Evolutionary conservation across 1,140 invertebrate species (phyloP).

Genomic region (Drosophila kohkoa): DNA sequence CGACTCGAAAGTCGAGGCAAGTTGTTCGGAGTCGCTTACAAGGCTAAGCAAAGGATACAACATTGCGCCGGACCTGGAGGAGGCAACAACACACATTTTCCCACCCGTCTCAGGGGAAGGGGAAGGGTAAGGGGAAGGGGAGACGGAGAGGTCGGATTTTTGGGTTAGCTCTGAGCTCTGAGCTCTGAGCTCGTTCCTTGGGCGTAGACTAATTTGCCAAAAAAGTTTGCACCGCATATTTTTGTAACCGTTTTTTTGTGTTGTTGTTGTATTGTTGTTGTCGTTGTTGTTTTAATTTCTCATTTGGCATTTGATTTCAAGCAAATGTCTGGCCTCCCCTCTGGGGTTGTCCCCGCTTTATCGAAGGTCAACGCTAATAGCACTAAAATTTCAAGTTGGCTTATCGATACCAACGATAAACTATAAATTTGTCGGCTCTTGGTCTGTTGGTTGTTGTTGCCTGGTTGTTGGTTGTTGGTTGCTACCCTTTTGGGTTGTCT

Average conservation of each 20-base stretch:
- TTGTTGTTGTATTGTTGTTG: slow-evolving; percentile 27
- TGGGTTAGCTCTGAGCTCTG: slow-evolving; percentile 6
- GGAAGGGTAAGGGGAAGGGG: no score
- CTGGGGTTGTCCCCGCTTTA: not conserved
- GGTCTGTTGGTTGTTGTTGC: no score
- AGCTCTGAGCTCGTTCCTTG: slow-evolving; percentile 17
- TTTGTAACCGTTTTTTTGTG: slow-evolving; percentile 73
- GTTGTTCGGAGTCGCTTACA: slow-evolving; percentile 22
- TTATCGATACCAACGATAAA: slow-evolving; percentile 84
- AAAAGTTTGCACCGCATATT: slow-evolving; percentile 82
- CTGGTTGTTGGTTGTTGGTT: slow-evolving; percentile 28
- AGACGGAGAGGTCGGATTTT: no score
- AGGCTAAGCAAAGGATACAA: slow-evolving; percentile 39
- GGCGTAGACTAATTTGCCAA: slow-evolving; percentile 82
- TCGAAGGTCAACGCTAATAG: slow-evolving; percentile 71
- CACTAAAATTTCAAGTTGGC: slow-evolving; percentile 77
- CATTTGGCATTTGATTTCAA: slow-evolving; percentile 75
- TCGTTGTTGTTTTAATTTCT: slow-evolving; percentile 79
- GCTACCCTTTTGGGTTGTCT: slow-evolving; percentile 16
- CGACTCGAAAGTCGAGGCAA: slow-evolving; percentile 29
- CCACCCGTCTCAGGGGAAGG: no score
- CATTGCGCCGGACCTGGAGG: slow-evolving; percentile 34
- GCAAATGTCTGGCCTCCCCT: slow-evolving; percentile 14
- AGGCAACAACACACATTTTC: not conserved
- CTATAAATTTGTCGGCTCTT: slow-evolving; percentile 77